Conservation (phyloP, 2,888 invertebrate genomes). For the Aquatica leii region DNA sequence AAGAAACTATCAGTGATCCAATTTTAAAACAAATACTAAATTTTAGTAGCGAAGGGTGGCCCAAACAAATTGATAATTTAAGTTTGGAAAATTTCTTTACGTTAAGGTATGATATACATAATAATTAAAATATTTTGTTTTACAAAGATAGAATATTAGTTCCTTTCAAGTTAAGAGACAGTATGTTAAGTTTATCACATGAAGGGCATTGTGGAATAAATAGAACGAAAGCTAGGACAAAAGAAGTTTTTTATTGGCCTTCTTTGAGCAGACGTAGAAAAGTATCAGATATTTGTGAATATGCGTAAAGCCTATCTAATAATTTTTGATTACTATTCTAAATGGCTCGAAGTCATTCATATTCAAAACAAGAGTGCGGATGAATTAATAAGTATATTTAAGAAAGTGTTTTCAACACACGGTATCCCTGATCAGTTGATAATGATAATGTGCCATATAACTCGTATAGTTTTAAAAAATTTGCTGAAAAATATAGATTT, state of each 20-base stretch:
- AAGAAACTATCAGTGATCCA: not conserved
- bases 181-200: not conserved
- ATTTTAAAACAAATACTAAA: no score
- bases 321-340: no score
- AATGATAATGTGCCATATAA: not conserved
- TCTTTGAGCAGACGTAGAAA: not conserved
- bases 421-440: constrained; percentile 4
- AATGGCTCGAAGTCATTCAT: no score
- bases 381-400: no score
- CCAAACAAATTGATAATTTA: no score
- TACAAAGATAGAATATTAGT: no score
- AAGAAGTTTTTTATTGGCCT: no score
- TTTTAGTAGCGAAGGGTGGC: constrained; percentile 1
- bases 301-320: no score
- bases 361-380: no score
- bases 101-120: constrained; percentile 3
- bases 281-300: constrained; percentile 1
- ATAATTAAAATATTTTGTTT: not conserved
- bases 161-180: not conserved
- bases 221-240: no score
- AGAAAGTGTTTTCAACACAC: not conserved
- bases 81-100: not conserved
- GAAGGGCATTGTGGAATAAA: no score
- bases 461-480: constrained; percentile 2
- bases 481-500: not conserved